A percentile compares a stretch with the other conserved stretches of the same genome.
Conservation (phyloP, 2,113 vertebrate species). For the Gorsachius goisagi region DNA sequence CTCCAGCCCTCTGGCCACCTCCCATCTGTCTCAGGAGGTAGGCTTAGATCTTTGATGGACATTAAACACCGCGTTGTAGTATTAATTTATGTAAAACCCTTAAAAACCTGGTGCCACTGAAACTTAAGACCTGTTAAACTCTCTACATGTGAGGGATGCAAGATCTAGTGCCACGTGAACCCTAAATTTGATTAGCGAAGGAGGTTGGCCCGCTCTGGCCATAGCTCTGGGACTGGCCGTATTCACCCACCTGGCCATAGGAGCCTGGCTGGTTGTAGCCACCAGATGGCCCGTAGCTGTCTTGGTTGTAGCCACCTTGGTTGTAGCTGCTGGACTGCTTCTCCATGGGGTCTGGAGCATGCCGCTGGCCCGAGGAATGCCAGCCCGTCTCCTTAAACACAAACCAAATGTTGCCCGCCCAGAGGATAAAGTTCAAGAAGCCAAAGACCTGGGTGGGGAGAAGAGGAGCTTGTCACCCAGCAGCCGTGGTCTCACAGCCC, state of each 20-base stretch:
- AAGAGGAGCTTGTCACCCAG: neutral
- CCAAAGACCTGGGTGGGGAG: slow-evolving; percentile 86
- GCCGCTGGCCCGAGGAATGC: slow-evolving; percentile 88
- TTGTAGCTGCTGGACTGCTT: slow-evolving; percentile 85
- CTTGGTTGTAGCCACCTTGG: slow-evolving; percentile 87
- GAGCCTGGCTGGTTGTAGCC: slow-evolving; percentile 78
- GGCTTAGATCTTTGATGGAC: slow-evolving; percentile 16
- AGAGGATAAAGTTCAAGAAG: slow-evolving; percentile 97
- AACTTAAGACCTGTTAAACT: slow-evolving; percentile 49
- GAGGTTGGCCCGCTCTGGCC: slow-evolving; percentile 82
- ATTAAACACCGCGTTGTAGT: slow-evolving; percentile 25
- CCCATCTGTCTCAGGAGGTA: slow-evolving; percentile 28
- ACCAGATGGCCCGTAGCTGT: slow-evolving; percentile 82
- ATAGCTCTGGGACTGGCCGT: slow-evolving; percentile 72
- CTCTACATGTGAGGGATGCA: neutral
- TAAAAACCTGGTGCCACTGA: slow-evolving; percentile 49
- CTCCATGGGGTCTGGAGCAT: slow-evolving; percentile 79
- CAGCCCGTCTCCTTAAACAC: slow-evolving; percentile 98
- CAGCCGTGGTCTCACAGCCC: rapidly evolving
- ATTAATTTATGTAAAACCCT: slow-evolving; percentile 60
- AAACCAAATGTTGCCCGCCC: slow-evolving; percentile 99
- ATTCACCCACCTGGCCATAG: slow-evolving; percentile 80
- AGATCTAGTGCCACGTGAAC: neutral
- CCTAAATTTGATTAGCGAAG: slow-evolving; percentile 90
- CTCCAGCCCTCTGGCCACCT: slow-evolving; percentile 49